A percentile compares a stretch with the other conserved stretches of the same genome.
Evolutionary conservation across 2,797 vertebrate genomes (phyloP).

Genomic region (Menidia menidia): DNA sequence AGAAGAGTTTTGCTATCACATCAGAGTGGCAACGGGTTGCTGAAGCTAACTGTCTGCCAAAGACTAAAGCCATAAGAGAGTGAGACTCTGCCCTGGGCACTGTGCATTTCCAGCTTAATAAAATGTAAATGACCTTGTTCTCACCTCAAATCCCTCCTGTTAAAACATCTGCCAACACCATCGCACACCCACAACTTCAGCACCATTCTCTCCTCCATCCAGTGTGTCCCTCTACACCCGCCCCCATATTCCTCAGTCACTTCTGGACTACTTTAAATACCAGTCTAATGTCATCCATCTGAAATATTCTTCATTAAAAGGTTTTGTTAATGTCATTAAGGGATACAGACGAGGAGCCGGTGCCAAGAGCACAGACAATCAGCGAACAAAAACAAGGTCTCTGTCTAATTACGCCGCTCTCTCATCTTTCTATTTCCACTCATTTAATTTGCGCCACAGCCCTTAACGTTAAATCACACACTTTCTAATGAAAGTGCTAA

Average conservation of each 20-base stretch:
- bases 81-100: constrained; percentile 28
- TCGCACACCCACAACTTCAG: constrained; percentile 66
- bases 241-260: constrained; percentile 14
- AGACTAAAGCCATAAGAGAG: constrained; percentile 56
- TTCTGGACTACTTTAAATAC: constrained; percentile 18
- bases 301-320: constrained; percentile 32
- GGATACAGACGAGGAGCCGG: constrained; percentile 17
- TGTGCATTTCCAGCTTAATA: constrained; percentile 52
- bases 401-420: constrained; percentile 20
- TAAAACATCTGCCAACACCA: constrained; percentile 62
- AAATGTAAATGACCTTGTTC: constrained; percentile 55
- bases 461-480: constrained; percentile 19
- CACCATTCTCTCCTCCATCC: constrained; percentile 4
- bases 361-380: constrained; percentile 20
- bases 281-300: constrained; percentile 25
- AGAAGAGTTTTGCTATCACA: constrained; percentile 40
- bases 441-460: constrained; percentile 35
- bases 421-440: constrained; percentile 37
- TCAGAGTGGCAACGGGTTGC: constrained; percentile 39
- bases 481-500: constrained; percentile 29
- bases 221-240: not conserved
- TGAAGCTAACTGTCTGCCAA: constrained; percentile 39
- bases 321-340: constrained; percentile 35
- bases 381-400: constrained; percentile 32
- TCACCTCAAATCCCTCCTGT: constrained; percentile 45